phyloP scores from a whole-genome alignment of 2,797 vertebrate genomes.

The Gallinago stenura region DNA sequence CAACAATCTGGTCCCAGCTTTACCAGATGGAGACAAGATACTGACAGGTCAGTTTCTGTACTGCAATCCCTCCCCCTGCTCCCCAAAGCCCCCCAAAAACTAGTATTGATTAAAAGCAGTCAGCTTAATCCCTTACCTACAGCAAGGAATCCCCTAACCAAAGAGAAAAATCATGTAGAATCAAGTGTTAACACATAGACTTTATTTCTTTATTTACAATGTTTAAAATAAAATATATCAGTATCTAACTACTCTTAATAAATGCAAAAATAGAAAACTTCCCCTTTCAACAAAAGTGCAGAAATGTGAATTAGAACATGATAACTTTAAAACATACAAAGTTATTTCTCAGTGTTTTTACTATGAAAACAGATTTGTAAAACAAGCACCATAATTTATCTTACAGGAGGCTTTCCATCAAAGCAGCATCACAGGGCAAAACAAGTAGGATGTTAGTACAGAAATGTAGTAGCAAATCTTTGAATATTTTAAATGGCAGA shows the following conservation, averaged over 20 bases:
- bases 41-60: background rate
- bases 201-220: constrained; percentile 72
- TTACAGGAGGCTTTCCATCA: constrained; percentile 67
- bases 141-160: background rate
- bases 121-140: background rate
- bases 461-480: constrained; percentile 32
- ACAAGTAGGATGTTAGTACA: constrained; percentile 32
- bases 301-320: constrained; percentile 62
- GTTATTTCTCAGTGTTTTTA: constrained; percentile 42
- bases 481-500: background rate
- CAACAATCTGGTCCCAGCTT: background rate
- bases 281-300: constrained; percentile 65
- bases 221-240: constrained; percentile 59
- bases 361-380: constrained; percentile 36
- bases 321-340: constrained; percentile 54
- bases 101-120: background rate
- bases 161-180: constrained; percentile 14
- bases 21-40: background rate
- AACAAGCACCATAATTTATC: constrained; percentile 58
- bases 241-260: constrained; percentile 56
- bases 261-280: constrained; percentile 76
- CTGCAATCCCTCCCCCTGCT: background rate
- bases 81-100: fast-evolving
- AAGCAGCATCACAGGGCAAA: constrained; percentile 67
- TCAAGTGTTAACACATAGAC: background rate